These are phyloP conservation scores for Pangasius macronema DNA, from an alignment of 2,797 vertebrate genomes.

Conservation along the genomic window DNA sequence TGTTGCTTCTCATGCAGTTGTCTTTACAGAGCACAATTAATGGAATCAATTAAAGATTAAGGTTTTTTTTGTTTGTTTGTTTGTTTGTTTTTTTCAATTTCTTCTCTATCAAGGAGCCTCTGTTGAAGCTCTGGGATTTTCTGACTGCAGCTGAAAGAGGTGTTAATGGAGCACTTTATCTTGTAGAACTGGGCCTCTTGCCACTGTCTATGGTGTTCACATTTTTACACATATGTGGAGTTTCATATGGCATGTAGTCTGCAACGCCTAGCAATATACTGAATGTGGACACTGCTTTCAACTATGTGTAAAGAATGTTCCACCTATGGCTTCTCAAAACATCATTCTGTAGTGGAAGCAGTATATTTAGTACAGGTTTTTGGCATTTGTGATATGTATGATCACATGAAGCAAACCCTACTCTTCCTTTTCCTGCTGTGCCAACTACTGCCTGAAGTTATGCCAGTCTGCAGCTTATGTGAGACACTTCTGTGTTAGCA, in stretches of 20 bases:
- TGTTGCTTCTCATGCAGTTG: conserved; percentile 23
- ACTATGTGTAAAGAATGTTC: conserved; percentile 8
- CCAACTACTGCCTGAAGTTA: conserved; percentile 20
- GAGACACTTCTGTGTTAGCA: conserved; percentile 33
- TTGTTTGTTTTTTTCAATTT: background rate
- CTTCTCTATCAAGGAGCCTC: conserved; percentile 1
- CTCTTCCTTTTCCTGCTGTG: conserved; percentile 30
- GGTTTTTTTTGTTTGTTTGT: conserved; percentile 4
- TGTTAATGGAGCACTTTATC: conserved; percentile 56
- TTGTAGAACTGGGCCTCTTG: conserved; percentile 14
- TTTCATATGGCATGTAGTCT: conserved; percentile 39
- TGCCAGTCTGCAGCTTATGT: conserved; percentile 25
- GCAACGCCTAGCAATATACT: background rate
- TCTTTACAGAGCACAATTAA: background rate
- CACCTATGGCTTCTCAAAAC: conserved; percentile 6
- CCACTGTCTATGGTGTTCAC: conserved; percentile 45
- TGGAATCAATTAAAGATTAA: background rate
- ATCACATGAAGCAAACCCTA: conserved; percentile 29
- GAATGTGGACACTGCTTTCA: background rate
- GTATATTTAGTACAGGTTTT: conserved; percentile 6
- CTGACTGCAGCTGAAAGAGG: conserved; percentile 39
- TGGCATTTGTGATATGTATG: conserved; percentile 2
- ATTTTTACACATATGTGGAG: conserved; percentile 54
- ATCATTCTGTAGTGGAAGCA: conserved; percentile 11
- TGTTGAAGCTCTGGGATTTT: conserved; percentile 26